Conservation (phyloP, 92 coral and sea anemone genomes). For the Porites rus region DNA sequence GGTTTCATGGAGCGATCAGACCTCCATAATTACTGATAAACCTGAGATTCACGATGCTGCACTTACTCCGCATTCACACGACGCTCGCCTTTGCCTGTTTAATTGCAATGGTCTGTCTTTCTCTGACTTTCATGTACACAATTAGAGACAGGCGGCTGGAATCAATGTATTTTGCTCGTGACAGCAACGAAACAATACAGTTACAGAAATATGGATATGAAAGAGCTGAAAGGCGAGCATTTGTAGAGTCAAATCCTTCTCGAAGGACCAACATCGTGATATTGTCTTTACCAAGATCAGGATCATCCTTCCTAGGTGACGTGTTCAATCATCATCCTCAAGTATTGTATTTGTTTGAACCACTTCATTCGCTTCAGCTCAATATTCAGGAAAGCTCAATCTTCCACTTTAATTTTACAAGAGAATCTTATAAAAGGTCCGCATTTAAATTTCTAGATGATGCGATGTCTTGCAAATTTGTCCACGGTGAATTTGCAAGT, state of each 20-base stretch:
- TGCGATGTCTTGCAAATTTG: constrained; percentile 17
- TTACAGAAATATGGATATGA: background rate
- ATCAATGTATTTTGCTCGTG: background rate
- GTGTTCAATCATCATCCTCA: constrained; percentile 38
- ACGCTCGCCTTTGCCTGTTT: background rate
- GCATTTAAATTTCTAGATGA: constrained; percentile 7
- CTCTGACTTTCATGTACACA: background rate
- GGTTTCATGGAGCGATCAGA: no score
- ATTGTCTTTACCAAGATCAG: constrained; percentile 32
- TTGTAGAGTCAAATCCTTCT: background rate
- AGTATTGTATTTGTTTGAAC: constrained; percentile 38
- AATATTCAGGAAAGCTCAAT: background rate
- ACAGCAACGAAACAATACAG: background rate
- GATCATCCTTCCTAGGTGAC: constrained; percentile 41
- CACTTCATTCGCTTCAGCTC: constrained; percentile 10
- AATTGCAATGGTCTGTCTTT: background rate
- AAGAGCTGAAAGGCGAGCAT: background rate
- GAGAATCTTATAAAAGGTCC: background rate
- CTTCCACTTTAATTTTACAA: constrained; percentile 10
- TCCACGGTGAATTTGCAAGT: background rate
- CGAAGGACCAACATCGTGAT: constrained; percentile 5
- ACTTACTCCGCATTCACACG: background rate
- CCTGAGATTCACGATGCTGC: no score
- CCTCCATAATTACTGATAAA: no score
- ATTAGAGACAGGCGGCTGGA: background rate